Conservation (phyloP, 2,797 vertebrate genomes). For the Lepus townsendii region DNA sequence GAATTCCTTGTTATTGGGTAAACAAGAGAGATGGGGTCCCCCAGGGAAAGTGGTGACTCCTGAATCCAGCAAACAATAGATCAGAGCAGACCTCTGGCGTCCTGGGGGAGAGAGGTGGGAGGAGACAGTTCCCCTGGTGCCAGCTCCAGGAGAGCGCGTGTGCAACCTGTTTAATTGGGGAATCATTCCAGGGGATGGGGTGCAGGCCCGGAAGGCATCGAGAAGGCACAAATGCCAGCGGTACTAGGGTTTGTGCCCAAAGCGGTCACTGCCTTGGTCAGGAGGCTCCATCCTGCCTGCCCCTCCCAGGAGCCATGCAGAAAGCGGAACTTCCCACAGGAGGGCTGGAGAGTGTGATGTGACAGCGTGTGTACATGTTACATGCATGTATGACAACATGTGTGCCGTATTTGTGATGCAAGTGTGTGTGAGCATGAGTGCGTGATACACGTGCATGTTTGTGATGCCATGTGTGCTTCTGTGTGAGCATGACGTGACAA, state of each 20-base stretch:
- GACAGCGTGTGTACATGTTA: no score
- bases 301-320: neutral
- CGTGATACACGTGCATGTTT: neutral
- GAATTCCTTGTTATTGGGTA: conserved; percentile 72
- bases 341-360: neutral
- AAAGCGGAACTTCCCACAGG: neutral
- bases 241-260: neutral
- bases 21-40: conserved; percentile 75
- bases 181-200: neutral
- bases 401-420: no score
- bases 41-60: conserved; percentile 46
- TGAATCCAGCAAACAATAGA: conserved; percentile 79
- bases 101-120: conserved; percentile 34
- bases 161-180: neutral
- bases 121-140: conserved; percentile 43
- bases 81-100: conserved; percentile 50
- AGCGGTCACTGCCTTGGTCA: neutral
- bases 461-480: neutral
- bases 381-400: no score
- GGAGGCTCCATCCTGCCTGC: neutral
- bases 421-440: neutral
- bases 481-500: no score
- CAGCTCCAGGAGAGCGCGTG: neutral
- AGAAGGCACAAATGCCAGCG: neutral
- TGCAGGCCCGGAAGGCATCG: neutral